These are phyloP conservation scores for Aphaenogaster ashmeadi DNA, from an alignment of 1,140 invertebrate genomes.

Conservation along the genomic window DNA sequence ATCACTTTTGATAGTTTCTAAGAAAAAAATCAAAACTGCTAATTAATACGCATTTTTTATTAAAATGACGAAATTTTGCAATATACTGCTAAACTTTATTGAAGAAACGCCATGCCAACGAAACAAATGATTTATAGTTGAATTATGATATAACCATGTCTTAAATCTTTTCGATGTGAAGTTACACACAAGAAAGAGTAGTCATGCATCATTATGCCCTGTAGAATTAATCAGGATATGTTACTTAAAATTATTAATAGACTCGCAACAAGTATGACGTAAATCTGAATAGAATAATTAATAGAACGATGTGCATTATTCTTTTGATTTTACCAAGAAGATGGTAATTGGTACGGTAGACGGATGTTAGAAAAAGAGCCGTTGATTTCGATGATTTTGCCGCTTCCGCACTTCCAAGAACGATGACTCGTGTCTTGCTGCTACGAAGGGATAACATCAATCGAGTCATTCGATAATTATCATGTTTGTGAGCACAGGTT, in stretches of 20 bases:
- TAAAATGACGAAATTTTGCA: neutral
- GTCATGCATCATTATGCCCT: no score
- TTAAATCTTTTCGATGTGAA: constrained; percentile 5
- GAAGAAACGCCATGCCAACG: neutral
- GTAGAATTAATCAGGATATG: neutral
- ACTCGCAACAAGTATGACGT: neutral
- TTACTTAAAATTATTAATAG: constrained; percentile 16
- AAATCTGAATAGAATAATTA: constrained; percentile 15
- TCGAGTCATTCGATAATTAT: constrained; percentile 44
- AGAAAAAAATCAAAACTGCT: neutral
- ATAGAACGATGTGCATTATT: constrained; percentile 1
- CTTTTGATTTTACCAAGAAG: constrained; percentile 34
- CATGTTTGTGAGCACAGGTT: neutral
- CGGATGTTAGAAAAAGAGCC: constrained; percentile 23
- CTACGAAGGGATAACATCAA: constrained; percentile 31
- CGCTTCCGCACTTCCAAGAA: constrained; percentile 43
- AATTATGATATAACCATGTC: neutral
- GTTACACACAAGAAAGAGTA: neutral
- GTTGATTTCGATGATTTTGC: constrained; percentile 35
- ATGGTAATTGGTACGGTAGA: constrained; percentile 16
- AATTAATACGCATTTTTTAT: neutral
- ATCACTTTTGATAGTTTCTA: neutral
- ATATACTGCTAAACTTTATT: neutral
- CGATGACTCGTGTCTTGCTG: constrained; percentile 40
- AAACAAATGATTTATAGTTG: neutral